Evolutionary conservation across 1,140 invertebrate species (phyloP), one percentile per base, ranked within the genome.

Genomic region (Pogonomyrmex barbatus): DNA sequence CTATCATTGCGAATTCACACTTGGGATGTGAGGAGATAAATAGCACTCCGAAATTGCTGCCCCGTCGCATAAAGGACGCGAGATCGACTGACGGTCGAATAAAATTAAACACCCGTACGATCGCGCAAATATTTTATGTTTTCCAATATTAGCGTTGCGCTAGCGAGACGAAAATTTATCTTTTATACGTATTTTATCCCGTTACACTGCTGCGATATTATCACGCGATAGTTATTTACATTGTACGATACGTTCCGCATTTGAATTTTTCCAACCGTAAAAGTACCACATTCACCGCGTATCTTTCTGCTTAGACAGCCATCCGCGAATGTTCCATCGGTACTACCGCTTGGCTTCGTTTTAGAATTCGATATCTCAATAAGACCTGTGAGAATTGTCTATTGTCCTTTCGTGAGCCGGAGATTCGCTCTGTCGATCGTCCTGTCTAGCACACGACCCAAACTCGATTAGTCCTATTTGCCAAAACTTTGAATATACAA

Each of bases 1-100:
- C 42, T 83, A 39, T 60, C 79, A 83, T 68, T 73, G 4, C 5
- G 3, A 56, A 54, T 58, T 71, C 67, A 82, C 30, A 33, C 67
- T 36, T 10, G 5, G 45, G 42, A 9, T n/a, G 65, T 36, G 2
- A 12, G n/a, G 24, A 36, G 6, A 75, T 42, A 39, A 70, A 47
- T 6, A 17, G 3, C 30, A 56, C 12, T 60, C 8, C 30, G 5
- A 75, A 60, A 36, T 62, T 50, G 14, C 30, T 50, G 14, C 30
- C 9, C 5, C 10, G 17, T 2, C 10, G 17, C 17, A 14, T 14
- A 77, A 47, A 76, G 9, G 24, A 12, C 4, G 12, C 2, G 24
- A 45, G 30, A 50, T 17, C 12, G 30, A 47, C 10, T 68, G 12
- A 33, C 65, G 17, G n/a, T 4, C 10, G 24, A 39, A 45, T 68